Evolutionary conservation across 1,140 invertebrate species (phyloP).

Genomic region (Mamestra configurata): DNA sequence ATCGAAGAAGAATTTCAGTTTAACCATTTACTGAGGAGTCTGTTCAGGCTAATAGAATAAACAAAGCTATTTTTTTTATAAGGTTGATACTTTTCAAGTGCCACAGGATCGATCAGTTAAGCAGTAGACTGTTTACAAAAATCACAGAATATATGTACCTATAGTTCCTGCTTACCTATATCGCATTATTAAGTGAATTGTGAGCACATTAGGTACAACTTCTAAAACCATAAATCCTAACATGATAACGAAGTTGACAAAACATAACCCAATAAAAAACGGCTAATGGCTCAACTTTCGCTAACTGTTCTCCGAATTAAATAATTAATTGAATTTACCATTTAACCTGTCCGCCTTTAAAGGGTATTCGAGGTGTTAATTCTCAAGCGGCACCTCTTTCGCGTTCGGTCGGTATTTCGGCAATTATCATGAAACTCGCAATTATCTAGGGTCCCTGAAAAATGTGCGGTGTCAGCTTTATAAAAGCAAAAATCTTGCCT

Average conservation of each 20-base stretch:
- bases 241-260: conserved; percentile 15
- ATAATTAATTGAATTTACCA: conserved; percentile 36
- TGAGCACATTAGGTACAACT: no score
- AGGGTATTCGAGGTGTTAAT: conserved; percentile 18
- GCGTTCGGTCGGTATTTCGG: background rate
- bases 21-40: no score
- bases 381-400: background rate
- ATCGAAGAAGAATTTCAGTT: no score
- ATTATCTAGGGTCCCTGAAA: background rate
- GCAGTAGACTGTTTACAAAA: no score
- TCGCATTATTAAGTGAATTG: no score
- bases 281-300: conserved; percentile 17
- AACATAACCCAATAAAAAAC: conserved; percentile 35
- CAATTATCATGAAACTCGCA: background rate
- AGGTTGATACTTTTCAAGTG: no score
- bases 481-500: background rate
- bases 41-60: no score
- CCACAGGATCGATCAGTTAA: no score
- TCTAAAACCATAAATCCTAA: conserved; percentile 17
- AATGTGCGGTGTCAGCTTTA: no score
- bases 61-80: no score
- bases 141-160: no score
- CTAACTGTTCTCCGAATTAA: background rate
- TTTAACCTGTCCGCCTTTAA: conserved; percentile 20
- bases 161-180: no score